A percentile compares a stretch with the other conserved stretches of the same genome.
phyloP scores from a whole-genome alignment of 1,140 invertebrate genomes.

The Protaetia brevitarsis region DNA sequence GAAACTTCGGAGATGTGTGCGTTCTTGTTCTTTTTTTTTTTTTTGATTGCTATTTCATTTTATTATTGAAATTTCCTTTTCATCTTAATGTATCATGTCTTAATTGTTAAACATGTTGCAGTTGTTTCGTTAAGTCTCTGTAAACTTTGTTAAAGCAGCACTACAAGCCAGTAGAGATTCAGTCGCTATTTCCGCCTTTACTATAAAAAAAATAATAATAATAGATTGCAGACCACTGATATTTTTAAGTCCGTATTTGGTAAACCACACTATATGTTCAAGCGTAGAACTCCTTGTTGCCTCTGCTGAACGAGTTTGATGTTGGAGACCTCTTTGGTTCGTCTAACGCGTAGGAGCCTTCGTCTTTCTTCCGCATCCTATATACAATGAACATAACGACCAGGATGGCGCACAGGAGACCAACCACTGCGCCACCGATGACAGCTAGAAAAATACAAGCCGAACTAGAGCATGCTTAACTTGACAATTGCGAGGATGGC shows the following conservation, averaged over 20 bases:
- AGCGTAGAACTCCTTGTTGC: slow-evolving; percentile 92
- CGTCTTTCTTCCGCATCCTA: slow-evolving; percentile 99
- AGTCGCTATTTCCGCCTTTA: slow-evolving; percentile 39
- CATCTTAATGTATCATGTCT: too few relatives aligned
- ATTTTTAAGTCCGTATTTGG: slow-evolving; percentile 32
- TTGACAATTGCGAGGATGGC: too few relatives aligned
- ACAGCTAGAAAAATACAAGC: slow-evolving; percentile 71
- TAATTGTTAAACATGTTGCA: neutral
- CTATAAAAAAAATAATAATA: slow-evolving; percentile 31
- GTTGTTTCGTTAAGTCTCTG: slow-evolving; percentile 16
- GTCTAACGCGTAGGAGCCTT: slow-evolving; percentile 96
- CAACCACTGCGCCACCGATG: slow-evolving; percentile 96
- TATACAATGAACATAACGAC: slow-evolving; percentile 99
- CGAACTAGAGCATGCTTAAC: too few relatives aligned
- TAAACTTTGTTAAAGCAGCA: slow-evolving; percentile 32
- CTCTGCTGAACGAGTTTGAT: slow-evolving; percentile 84
- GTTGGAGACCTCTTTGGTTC: slow-evolving; percentile 93
- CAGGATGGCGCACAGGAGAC: slow-evolving; percentile 93
- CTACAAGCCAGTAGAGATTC: slow-evolving; percentile 42
- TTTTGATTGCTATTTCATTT: neutral
- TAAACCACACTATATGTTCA: slow-evolving; percentile 61
- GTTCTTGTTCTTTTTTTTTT: neutral
- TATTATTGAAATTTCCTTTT: neutral
- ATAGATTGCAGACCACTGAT: slow-evolving; percentile 31
- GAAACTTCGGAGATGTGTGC: too few relatives aligned